These are phyloP conservation scores for Caerostris darwini DNA, from an alignment of 1,140 invertebrate genomes.

Conservation along the genomic window DNA sequence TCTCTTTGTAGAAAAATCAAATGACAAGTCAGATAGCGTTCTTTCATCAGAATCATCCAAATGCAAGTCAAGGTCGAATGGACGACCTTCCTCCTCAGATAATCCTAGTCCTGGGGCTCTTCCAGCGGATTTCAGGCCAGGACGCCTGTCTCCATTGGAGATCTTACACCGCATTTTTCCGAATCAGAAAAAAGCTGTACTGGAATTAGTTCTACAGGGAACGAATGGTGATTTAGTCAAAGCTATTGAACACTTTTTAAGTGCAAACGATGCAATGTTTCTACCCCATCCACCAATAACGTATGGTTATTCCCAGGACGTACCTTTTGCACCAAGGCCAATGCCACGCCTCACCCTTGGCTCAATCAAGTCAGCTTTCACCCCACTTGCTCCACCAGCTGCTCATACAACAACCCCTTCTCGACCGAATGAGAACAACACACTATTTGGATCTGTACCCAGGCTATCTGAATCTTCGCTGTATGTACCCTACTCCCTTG, in stretches of 20 bases:
- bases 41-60: background rate
- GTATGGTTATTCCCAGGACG: conserved; percentile 28
- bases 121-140: conserved; percentile 78
- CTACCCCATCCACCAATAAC: conserved; percentile 50
- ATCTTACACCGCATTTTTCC: conserved; percentile 93
- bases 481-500: conserved; percentile 62
- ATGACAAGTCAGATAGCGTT: background rate
- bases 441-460: conserved; percentile 52
- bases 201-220: conserved; percentile 92
- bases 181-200: conserved; percentile 86
- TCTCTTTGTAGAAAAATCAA: background rate
- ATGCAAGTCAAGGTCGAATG: background rate
- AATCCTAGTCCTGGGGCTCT: background rate
- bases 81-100: conserved; percentile 33
- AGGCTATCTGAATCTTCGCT: conserved; percentile 65
- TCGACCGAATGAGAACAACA: background rate
- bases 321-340: conserved; percentile 59
- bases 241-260: conserved; percentile 87
- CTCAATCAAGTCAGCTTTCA: conserved; percentile 73
- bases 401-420: conserved; percentile 13
- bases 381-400: conserved; percentile 38
- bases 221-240: conserved; percentile 93
- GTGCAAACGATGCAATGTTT: conserved; percentile 79
- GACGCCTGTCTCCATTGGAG: conserved; percentile 87
- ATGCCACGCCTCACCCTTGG: conserved; percentile 41